Conservation (phyloP, 2,797 vertebrate species). For the Chromis chromis region DNA sequence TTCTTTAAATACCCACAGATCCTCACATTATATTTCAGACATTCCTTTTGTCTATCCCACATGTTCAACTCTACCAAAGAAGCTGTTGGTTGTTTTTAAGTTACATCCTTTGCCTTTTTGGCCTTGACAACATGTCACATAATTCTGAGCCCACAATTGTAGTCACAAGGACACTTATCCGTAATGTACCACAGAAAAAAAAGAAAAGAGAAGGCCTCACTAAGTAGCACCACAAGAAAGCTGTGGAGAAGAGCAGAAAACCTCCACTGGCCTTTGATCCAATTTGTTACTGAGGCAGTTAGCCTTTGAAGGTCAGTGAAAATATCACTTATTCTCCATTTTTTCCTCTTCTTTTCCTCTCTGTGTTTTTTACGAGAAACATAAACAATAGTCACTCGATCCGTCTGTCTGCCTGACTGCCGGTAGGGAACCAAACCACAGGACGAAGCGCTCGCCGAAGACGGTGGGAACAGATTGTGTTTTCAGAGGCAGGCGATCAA, state of each 20-base stretch:
- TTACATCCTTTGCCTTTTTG: conserved; percentile 48
- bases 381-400: conserved; percentile 82
- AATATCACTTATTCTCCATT: conserved; percentile 77
- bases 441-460: conserved; percentile 61
- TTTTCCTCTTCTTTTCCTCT: conserved; percentile 57
- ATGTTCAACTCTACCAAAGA: conserved; percentile 40
- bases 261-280: conserved; percentile 77
- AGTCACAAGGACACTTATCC: conserved; percentile 67
- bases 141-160: conserved; percentile 65
- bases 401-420: conserved; percentile 72
- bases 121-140: conserved; percentile 63
- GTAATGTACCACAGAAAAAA: conserved; percentile 67
- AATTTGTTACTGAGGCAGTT: conserved; percentile 70
- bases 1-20: conserved; percentile 31
- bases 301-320: conserved; percentile 76
- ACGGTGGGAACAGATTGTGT: conserved; percentile 78
- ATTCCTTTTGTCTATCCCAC: conserved; percentile 37
- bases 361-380: conserved; percentile 75
- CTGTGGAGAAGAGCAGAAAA: conserved; percentile 63
- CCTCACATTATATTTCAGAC: conserved; percentile 29
- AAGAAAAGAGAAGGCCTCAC: conserved; percentile 49
- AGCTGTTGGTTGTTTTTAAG: conserved; percentile 59
- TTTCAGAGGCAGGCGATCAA: conserved; percentile 84
- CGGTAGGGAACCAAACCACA: conserved; percentile 75
- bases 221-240: conserved; percentile 75